These are phyloP conservation scores for Amia ocellicauda DNA, from an alignment of 2,113 vertebrate species.

Conservation along the genomic window DNA sequence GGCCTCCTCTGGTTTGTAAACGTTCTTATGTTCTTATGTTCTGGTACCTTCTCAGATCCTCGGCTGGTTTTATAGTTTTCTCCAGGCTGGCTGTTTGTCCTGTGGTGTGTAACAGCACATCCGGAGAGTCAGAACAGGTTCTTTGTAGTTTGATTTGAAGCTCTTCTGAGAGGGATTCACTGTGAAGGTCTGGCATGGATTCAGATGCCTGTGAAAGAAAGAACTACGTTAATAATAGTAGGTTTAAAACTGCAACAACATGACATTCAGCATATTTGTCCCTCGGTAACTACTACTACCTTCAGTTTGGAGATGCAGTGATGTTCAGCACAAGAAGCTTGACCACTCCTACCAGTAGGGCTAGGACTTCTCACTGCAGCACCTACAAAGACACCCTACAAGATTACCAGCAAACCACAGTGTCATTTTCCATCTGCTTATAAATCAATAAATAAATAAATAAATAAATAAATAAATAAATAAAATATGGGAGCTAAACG, in stretches of 20 bases:
- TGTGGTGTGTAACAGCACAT: slow-evolving; percentile 21
- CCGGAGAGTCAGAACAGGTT: slow-evolving; percentile 19
- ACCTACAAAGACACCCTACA: no score
- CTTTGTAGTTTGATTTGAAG: slow-evolving; percentile 18
- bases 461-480: no score
- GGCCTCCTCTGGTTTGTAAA: no score
- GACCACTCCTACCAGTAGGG: no score
- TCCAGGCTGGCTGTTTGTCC: not conserved
- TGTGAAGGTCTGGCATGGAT: slow-evolving; percentile 37
- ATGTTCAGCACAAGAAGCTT: no score
- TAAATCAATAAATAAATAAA: no score
- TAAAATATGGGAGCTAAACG: no score
- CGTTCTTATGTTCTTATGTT: not conserved
- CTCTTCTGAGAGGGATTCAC: slow-evolving; percentile 33
- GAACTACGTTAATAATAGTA: not conserved
- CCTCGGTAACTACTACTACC: not conserved
- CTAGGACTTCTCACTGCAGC: no score
- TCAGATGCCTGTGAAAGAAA: slow-evolving; percentile 25
- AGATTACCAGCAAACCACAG: no score
- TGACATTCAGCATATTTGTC: not conserved
- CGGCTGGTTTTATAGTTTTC: slow-evolving; percentile 14
- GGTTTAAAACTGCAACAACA: not conserved
- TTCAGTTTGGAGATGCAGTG: no score
- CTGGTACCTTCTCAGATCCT: slow-evolving; percentile 25
- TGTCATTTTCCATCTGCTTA: no score